These are phyloP conservation scores for Tridacna crocea DNA, from an alignment of 2,888 invertebrate genomes.

Conservation along the genomic window DNA sequence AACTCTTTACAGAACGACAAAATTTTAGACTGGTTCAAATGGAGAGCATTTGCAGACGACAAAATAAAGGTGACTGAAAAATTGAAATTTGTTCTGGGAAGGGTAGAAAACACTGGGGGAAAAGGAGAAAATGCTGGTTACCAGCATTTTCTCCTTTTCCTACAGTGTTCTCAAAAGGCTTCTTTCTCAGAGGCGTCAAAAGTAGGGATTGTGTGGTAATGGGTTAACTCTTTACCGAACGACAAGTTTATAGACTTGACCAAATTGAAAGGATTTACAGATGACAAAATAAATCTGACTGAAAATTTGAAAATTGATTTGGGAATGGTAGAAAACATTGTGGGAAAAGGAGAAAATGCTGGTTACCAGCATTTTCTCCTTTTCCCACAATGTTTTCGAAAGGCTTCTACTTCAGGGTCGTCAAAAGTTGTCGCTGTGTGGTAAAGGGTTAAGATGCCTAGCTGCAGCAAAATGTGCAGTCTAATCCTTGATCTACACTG, in stretches of 20 bases:
- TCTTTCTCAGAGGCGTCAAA: background rate
- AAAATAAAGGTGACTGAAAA: background rate
- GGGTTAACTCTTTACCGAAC: background rate
- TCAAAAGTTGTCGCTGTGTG: background rate
- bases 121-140: background rate
- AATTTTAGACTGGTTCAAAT: too few relatives aligned
- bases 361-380: conserved; percentile 2
- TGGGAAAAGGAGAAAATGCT: background rate
- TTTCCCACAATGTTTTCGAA: conserved; percentile 4
- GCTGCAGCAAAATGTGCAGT: too few relatives aligned
- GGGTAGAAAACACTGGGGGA: background rate
- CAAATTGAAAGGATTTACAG: too few relatives aligned
- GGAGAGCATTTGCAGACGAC: too few relatives aligned
- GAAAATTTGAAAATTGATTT: background rate
- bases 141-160: conserved; percentile 3
- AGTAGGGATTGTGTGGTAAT: background rate
- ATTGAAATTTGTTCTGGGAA: background rate
- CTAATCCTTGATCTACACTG: too few relatives aligned
- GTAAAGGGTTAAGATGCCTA: conserved; percentile 12
- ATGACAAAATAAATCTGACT: background rate
- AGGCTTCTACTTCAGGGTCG: background rate
- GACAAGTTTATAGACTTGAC: too few relatives aligned
- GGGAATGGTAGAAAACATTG: conserved; percentile 10
- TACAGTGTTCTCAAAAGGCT: background rate
- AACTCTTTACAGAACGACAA: too few relatives aligned